Evolutionary conservation across 2,888 invertebrate genomes (phyloP).

Genomic region (Hypselothyrea guttata): DNA sequence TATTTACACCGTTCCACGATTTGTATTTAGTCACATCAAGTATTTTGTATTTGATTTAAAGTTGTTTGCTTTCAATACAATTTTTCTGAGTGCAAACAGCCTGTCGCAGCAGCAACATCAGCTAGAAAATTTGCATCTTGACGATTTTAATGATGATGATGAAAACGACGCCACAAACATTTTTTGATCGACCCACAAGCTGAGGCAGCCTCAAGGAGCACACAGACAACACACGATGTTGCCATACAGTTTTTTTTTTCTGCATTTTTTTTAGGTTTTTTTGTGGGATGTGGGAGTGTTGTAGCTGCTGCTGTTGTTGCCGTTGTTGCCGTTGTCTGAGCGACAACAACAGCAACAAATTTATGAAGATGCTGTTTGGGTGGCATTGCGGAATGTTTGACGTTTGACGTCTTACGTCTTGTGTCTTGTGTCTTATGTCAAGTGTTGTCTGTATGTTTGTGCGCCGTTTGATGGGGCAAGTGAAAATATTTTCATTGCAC

Average conservation of each 20-base stretch:
- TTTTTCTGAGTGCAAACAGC: no score
- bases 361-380: constrained; percentile 79
- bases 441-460: constrained; percentile 56
- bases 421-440: constrained; percentile 72
- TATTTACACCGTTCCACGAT: no score
- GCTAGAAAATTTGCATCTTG: constrained; percentile 69
- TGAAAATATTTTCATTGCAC: constrained; percentile 80
- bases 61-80: no score
- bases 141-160: constrained; percentile 79
- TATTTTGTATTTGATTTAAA: no score
- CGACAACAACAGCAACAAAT: constrained; percentile 57
- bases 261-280: no score
- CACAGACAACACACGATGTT: constrained; percentile 70
- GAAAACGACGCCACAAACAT: constrained; percentile 75
- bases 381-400: constrained; percentile 77
- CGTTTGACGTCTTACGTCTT: constrained; percentile 51
- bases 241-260: constrained; percentile 49
- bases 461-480: constrained; percentile 56
- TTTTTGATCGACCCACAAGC: constrained; percentile 72
- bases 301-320: constrained; percentile 25
- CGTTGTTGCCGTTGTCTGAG: constrained; percentile 23
- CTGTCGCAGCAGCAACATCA: constrained; percentile 16
- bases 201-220: constrained; percentile 67
- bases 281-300: constrained; percentile 74
- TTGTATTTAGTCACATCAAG: no score